phyloP scores from a whole-genome alignment of 2,797 vertebrate genomes.

The Scolopax bukidnonensis region DNA sequence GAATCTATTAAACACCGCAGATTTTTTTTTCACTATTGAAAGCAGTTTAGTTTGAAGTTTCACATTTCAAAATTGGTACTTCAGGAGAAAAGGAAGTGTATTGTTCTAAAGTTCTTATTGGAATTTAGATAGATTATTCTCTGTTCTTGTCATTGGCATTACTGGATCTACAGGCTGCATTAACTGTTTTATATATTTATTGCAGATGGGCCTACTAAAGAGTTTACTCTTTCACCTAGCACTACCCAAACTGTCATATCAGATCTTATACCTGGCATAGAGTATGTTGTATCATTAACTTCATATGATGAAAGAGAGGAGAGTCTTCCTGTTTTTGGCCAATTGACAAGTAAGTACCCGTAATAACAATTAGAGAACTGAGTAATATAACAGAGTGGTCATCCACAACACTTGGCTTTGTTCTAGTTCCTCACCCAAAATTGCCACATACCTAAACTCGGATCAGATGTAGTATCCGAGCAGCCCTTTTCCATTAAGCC shows the following conservation, averaged over 20 bases:
- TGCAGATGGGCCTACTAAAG: slow-evolving; percentile 87
- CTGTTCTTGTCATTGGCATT: not conserved
- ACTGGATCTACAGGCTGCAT: not conserved
- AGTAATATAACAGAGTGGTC: not conserved
- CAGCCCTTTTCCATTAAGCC: not conserved
- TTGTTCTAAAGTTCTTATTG: not conserved
- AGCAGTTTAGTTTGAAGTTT: not conserved
- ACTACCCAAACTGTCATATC: slow-evolving; percentile 87
- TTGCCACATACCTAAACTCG: not conserved
- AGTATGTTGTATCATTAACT: slow-evolving; percentile 87
- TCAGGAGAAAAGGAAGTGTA: not conserved
- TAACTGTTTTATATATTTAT: slow-evolving; percentile 66
- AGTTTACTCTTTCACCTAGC: slow-evolving; percentile 86
- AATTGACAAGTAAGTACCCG: slow-evolving; percentile 90
- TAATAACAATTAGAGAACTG: not conserved
- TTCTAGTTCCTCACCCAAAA: not conserved
- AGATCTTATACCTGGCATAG: slow-evolving; percentile 86
- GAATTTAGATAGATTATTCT: not conserved
- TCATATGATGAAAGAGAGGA: slow-evolving; percentile 86
- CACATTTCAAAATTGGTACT: not conserved
- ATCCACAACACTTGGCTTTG: not conserved
- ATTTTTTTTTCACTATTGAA: not conserved
- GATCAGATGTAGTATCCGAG: not conserved
- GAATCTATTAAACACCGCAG: not conserved
- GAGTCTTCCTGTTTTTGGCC: slow-evolving; percentile 91